These are phyloP conservation scores for Candoia aspera DNA, from an alignment of 2,113 vertebrate genomes.

Conservation along the genomic window DNA sequence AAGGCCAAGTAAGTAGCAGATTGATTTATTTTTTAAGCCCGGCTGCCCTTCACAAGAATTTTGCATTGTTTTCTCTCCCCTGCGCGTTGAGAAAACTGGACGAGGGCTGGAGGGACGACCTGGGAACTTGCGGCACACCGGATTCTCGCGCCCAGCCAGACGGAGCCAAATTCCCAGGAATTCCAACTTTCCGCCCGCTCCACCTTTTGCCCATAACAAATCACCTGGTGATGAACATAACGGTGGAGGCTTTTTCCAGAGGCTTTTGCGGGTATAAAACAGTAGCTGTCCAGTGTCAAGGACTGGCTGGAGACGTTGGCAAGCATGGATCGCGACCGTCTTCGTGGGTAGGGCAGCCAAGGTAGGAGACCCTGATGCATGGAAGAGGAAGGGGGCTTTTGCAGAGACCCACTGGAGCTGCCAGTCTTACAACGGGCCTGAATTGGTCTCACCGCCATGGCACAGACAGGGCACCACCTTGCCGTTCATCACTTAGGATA, in stretches of 20 bases:
- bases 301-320: not conserved
- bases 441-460: not conserved
- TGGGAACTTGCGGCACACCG: not conserved
- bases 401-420: not conserved
- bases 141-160: accelerated
- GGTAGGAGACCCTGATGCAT: not conserved
- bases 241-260: accelerated
- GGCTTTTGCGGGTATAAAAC: accelerated
- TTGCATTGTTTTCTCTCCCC: not conserved
- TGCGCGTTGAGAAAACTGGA: not conserved
- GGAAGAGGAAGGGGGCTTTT: not conserved
- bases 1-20: constrained; percentile 47
- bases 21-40: constrained; percentile 38
- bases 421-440: not conserved
- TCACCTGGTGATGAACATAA: not conserved
- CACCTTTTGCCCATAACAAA: not conserved
- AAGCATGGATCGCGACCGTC: not conserved
- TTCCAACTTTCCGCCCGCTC: no score
- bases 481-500: not conserved
- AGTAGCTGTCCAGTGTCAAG: not conserved
- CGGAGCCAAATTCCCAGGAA: not conserved
- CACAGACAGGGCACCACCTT: not conserved
- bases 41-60: not conserved
- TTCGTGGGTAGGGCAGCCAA: not conserved
- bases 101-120: not conserved